Percentiles rank a stretch among this genome's conserved stretches.
Evolutionary conservation across 2,888 invertebrate genomes (phyloP).

Genomic region (Hydrotaea diabolus): DNA sequence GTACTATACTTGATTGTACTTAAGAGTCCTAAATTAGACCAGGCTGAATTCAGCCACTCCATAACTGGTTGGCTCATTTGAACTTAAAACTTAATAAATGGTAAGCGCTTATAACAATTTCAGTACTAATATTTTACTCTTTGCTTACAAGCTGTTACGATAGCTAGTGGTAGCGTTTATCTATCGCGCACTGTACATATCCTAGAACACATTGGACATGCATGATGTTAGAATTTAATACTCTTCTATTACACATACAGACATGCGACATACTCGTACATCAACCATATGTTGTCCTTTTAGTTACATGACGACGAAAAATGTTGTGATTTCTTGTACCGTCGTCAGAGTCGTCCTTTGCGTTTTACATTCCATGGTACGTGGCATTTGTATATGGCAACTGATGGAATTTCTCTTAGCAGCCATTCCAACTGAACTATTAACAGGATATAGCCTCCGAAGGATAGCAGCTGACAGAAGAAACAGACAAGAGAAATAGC

Average conservation of each 20-base stretch:
- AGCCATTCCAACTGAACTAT: background rate
- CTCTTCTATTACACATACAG: background rate
- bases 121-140: too few relatives aligned
- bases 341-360: slow-evolving; percentile 10
- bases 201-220: background rate
- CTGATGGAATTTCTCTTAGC: background rate
- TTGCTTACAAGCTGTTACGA: too few relatives aligned
- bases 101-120: too few relatives aligned
- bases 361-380: background rate
- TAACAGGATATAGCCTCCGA: background rate
- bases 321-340: slow-evolving; percentile 53
- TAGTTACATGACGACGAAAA: slow-evolving; percentile 53
- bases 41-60: too few relatives aligned
- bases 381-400: background rate
- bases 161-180: too few relatives aligned
- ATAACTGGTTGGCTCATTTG: too few relatives aligned
- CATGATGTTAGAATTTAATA: slow-evolving; percentile 18
- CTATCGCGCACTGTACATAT: background rate
- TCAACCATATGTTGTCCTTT: slow-evolving; percentile 46
- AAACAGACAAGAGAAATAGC: background rate
- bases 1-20: too few relatives aligned
- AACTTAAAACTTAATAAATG: too few relatives aligned
- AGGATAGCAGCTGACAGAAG: background rate
- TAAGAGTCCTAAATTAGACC: too few relatives aligned
- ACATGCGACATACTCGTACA: background rate